Percentiles rank a stretch among this genome's conserved stretches.
phyloP scores from a whole-genome alignment of 2,113 vertebrate species.

The Empidonax traillii region DNA sequence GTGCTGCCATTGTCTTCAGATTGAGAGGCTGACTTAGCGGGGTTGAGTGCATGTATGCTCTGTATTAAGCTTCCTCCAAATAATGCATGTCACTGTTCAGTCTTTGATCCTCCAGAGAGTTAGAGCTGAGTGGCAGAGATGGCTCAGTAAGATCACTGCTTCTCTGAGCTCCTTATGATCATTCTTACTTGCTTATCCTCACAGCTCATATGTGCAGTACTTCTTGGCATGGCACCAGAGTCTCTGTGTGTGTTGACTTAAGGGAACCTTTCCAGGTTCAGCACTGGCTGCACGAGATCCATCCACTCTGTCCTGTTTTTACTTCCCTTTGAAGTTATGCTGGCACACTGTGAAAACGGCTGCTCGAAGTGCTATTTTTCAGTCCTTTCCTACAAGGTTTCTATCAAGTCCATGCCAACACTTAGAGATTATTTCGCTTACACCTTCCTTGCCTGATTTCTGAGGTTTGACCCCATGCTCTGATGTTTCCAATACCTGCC shows the following conservation, averaged over 20 bases:
- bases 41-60: not conserved
- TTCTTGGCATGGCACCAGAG: not conserved
- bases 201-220: not conserved
- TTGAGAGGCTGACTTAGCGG: not conserved
- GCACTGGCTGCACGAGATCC: rapidly evolving
- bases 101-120: not conserved
- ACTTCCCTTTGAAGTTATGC: not conserved
- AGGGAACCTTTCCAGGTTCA: not conserved
- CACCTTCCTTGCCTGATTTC: not conserved
- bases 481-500: not conserved
- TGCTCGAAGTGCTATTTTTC: not conserved
- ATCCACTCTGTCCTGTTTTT: not conserved
- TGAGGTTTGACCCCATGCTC: not conserved
- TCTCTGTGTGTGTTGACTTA: not conserved
- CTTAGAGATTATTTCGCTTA: not conserved
- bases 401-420: not conserved
- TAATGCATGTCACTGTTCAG: not conserved
- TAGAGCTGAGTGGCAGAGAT: not conserved
- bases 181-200: not conserved
- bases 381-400: not conserved
- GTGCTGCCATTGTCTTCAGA: not conserved
- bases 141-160: not conserved
- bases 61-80: not conserved
- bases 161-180: not conserved
- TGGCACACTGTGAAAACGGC: not conserved